phyloP scores from a whole-genome alignment of 92 coral and sea anemone species.

The Siderastrea siderea region DNA sequence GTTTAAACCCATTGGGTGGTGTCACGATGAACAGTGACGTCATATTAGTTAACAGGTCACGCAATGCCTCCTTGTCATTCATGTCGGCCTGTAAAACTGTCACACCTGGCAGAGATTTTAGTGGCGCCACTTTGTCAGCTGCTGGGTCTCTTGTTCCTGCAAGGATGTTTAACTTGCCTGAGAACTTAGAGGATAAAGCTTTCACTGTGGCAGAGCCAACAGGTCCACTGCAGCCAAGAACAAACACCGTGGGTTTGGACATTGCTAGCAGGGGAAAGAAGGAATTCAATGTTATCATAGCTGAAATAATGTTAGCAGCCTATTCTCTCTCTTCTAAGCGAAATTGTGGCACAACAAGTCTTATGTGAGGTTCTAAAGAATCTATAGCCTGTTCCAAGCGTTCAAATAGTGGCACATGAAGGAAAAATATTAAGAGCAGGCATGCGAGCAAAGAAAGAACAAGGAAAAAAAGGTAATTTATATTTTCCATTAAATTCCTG shows the following conservation, averaged over 20 bases:
- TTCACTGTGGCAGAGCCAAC: slow-evolving; percentile 73
- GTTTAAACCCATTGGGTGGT: slow-evolving; percentile 69
- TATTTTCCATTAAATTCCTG: too few relatives aligned
- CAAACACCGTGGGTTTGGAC: slow-evolving; percentile 72
- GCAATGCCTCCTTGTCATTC: slow-evolving; percentile 66
- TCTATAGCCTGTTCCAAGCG: too few relatives aligned
- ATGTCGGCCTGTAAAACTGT: slow-evolving; percentile 75
- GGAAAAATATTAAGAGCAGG: too few relatives aligned
- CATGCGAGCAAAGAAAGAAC: too few relatives aligned
- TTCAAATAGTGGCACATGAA: too few relatives aligned
- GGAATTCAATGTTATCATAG: too few relatives aligned
- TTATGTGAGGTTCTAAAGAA: too few relatives aligned
- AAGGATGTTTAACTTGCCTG: slow-evolving; percentile 60
- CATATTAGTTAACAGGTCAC: slow-evolving; percentile 55
- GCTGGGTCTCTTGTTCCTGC: slow-evolving; percentile 78
- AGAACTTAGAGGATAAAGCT: slow-evolving; percentile 54
- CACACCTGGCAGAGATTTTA: slow-evolving; percentile 57
- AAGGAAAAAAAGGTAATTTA: too few relatives aligned
- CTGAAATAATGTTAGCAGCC: too few relatives aligned
- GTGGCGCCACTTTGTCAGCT: slow-evolving; percentile 23
- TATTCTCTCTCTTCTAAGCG: too few relatives aligned
- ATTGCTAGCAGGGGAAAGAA: neutral
- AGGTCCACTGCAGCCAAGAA: slow-evolving; percentile 75
- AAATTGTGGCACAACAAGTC: too few relatives aligned
- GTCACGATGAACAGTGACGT: slow-evolving; percentile 70